These are phyloP conservation scores for Xyliphius kryptos DNA, from an alignment of 2,113 vertebrate genomes.

Conservation along the genomic window DNA sequence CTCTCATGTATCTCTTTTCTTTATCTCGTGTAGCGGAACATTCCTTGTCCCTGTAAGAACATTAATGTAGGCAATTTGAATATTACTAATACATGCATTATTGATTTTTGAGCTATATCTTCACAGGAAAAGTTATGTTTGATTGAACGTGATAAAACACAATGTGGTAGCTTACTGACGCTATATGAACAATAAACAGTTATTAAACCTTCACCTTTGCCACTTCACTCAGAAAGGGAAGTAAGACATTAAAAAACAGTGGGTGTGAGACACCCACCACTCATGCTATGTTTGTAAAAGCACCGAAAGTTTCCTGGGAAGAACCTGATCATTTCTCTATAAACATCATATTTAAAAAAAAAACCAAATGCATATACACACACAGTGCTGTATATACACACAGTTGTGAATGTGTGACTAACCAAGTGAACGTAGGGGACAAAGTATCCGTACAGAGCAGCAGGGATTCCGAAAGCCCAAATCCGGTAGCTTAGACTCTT, in stretches of 20 bases:
- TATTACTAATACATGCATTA: no score
- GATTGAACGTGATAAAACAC: no score
- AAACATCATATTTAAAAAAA: neutral
- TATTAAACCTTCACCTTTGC: no score
- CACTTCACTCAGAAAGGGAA: no score
- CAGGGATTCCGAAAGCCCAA: conserved; percentile 88
- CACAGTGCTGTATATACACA: neutral
- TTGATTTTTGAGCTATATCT: no score
- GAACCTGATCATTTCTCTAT: neutral
- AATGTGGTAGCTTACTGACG: no score
- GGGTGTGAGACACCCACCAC: neutral
- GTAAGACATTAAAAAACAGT: neutral
- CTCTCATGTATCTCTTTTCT: no score
- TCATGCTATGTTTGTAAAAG: neutral
- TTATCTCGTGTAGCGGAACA: no score
- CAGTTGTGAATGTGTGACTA: conserved; percentile 47
- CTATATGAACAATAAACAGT: no score
- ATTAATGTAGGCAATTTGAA: no score
- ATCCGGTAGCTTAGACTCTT: conserved; percentile 81
- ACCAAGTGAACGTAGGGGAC: conserved; percentile 98
- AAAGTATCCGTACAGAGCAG: conserved; percentile 92
- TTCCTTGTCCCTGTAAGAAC: no score
- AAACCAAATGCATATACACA: neutral
- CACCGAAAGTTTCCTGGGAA: neutral
- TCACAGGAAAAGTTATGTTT: no score